Base-by-base conservation (phyloP, 2,797 vertebrate genomes). In the Capromys pilorides region DNA sequence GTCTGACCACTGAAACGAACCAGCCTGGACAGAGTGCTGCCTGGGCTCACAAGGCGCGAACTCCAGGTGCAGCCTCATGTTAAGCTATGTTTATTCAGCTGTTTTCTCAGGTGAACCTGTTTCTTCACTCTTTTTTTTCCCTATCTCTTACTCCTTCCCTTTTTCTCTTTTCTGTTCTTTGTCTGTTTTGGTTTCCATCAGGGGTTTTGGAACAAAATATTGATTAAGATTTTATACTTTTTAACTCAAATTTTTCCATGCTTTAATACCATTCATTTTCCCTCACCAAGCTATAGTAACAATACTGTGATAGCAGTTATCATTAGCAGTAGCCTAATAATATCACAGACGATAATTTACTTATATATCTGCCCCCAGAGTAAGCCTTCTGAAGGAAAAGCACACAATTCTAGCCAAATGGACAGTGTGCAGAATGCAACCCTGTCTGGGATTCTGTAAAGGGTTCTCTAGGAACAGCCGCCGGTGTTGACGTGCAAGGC, bases 221-320 rank as follows among this genome's bases (percentile, higher is more conserved):
- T 78, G 75, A 57, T 36, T 10, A 24, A 39, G 10, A 54, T 66
- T 91, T 84, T 41, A 39, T 54, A 4, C 5, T 78, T 71, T 95
- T 95, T 86, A 91, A 79, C 9, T 2, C 21, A 83, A 41, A 3
- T 6, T 54, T 78, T 54, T 83, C 12, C 10, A 21, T 54, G 4
- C 71, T 93, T 96, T 82, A 79, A 24, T 90, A 41, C 10, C 24
- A 59, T 78, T 28, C 88, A 1, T 41, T 77, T 61, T 67, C 90
- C 11, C 8, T 9, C 16, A 61, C 3, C 16, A 28, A 59, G 69
- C 28, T 49, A 28, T 6, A 57, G 69, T 51, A 77, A 96, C 41
- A 64, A 67, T n/a, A 64, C 36, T 64, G 36, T 45, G 22, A 69
- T 71, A 71, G 6, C 64, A 41, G 11, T 26, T 45, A 45, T 45